Percentiles rank a stretch among this genome's conserved stretches.
phyloP scores from a whole-genome alignment of 2,113 vertebrate genomes.

The Pachyramphus minor region DNA sequence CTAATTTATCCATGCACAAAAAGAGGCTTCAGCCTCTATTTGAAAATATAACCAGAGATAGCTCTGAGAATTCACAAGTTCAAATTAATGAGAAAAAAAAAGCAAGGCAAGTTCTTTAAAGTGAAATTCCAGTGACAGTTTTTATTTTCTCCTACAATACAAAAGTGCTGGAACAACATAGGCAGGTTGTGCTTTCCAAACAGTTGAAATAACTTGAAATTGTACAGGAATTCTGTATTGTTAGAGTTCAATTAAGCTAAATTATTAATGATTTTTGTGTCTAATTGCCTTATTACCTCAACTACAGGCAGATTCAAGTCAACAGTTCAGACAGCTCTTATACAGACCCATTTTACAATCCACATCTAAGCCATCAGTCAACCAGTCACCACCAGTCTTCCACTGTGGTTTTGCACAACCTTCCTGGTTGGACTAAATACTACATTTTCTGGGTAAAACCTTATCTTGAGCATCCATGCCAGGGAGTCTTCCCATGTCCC shows the following conservation, averaged over 20 bases:
- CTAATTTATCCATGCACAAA: neutral
- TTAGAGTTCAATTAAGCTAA: conserved; percentile 38
- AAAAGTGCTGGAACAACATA: neutral
- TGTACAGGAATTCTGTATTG: neutral
- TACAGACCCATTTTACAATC: neutral
- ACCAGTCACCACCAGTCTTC: neutral
- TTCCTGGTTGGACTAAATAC: neutral
- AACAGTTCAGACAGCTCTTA: neutral
- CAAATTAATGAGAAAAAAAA: neutral
- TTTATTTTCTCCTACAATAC: neutral
- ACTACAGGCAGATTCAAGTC: neutral
- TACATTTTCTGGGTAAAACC: neutral
- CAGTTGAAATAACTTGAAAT: neutral
- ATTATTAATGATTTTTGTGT: conserved; percentile 48
- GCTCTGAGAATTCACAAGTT: neutral
- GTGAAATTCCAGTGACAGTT: neutral
- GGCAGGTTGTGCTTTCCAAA: neutral
- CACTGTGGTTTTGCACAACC: neutral
- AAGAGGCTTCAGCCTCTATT: neutral
- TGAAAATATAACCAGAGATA: neutral
- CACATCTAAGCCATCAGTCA: neutral
- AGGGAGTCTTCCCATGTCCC: neutral
- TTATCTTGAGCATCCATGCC: neutral
- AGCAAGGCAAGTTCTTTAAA: neutral
- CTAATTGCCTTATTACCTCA: neutral